Conservation (phyloP, 2,113 vertebrate species). For the Alligator mississippiensis region DNA sequence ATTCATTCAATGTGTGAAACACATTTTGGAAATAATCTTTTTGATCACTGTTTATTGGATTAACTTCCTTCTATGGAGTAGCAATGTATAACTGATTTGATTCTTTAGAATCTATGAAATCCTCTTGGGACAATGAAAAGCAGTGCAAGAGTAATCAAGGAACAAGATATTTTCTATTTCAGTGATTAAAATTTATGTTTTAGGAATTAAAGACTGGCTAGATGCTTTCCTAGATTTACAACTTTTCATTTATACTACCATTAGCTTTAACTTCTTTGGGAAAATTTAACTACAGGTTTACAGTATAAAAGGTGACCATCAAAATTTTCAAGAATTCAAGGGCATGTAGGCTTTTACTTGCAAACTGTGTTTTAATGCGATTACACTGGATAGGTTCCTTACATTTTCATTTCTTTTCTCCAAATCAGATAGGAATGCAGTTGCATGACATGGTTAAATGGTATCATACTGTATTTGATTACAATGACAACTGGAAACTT, state of each 20-base stretch:
- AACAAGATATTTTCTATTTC: slow-evolving; percentile 56
- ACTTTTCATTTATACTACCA: slow-evolving; percentile 39
- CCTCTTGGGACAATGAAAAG: slow-evolving; percentile 33
- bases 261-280: slow-evolving; percentile 54
- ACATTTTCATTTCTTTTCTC: slow-evolving; percentile 43
- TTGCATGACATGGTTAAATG: slow-evolving; percentile 55
- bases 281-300: slow-evolving; percentile 56
- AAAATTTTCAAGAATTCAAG: slow-evolving; percentile 50
- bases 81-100: slow-evolving; percentile 13
- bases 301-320: not conserved
- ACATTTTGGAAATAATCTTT: not conserved
- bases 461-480: slow-evolving; percentile 28
- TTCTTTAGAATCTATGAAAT: slow-evolving; percentile 56
- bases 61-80: slow-evolving; percentile 36
- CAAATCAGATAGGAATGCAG: slow-evolving; percentile 47
- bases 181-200: slow-evolving; percentile 57
- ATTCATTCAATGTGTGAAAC: not conserved
- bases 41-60: slow-evolving; percentile 17
- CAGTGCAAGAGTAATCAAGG: slow-evolving; percentile 48
- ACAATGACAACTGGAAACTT: slow-evolving; percentile 41
- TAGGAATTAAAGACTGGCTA: slow-evolving; percentile 45
- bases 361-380: slow-evolving; percentile 40
- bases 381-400: slow-evolving; percentile 31
- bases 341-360: slow-evolving; percentile 7
- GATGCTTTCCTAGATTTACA: slow-evolving; percentile 52